These are phyloP conservation scores for Dendrolimus houi DNA, from an alignment of 2,888 invertebrate genomes.

Conservation along the genomic window DNA sequence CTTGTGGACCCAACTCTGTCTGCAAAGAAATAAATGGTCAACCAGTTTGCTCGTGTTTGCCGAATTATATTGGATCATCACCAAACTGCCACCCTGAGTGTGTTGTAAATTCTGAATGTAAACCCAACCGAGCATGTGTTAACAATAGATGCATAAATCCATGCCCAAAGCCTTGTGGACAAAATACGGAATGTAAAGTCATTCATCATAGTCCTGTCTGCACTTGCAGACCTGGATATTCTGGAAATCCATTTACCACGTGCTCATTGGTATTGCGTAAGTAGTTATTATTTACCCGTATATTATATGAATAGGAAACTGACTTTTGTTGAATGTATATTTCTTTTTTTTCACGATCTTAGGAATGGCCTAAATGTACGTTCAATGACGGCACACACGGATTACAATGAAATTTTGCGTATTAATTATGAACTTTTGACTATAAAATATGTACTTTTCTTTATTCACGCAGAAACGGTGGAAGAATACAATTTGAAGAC, in stretches of 20 bases:
- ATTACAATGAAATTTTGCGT: too few relatives aligned
- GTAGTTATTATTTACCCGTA: slow-evolving; percentile 18
- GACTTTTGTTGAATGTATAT: too few relatives aligned
- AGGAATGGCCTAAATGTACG: too few relatives aligned
- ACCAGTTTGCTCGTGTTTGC: slow-evolving; percentile 83
- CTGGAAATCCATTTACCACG: slow-evolving; percentile 82
- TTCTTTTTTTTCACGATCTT: too few relatives aligned
- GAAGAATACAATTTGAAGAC: too few relatives aligned
- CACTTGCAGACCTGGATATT: slow-evolving; percentile 79
- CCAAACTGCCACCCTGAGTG: slow-evolving; percentile 81
- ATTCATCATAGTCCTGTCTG: slow-evolving; percentile 84
- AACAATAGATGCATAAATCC: slow-evolving; percentile 82
- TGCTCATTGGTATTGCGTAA: slow-evolving; percentile 77
- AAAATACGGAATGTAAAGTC: slow-evolving; percentile 81
- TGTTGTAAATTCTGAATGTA: slow-evolving; percentile 80
- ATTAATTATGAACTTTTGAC: too few relatives aligned
- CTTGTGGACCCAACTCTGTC: slow-evolving; percentile 83
- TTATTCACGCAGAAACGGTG: too few relatives aligned
- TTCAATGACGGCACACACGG: too few relatives aligned
- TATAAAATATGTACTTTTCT: too few relatives aligned
- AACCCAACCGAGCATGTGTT: slow-evolving; percentile 79
- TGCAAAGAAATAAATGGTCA: slow-evolving; percentile 83
- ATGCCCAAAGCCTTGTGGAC: slow-evolving; percentile 81
- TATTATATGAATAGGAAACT: too few relatives aligned
- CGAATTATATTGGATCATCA: slow-evolving; percentile 80